Percentiles rank a stretch among this genome's conserved stretches.
Conservation (phyloP, 64 coral and sea anemone species). For the Montipora sp. region DNA sequence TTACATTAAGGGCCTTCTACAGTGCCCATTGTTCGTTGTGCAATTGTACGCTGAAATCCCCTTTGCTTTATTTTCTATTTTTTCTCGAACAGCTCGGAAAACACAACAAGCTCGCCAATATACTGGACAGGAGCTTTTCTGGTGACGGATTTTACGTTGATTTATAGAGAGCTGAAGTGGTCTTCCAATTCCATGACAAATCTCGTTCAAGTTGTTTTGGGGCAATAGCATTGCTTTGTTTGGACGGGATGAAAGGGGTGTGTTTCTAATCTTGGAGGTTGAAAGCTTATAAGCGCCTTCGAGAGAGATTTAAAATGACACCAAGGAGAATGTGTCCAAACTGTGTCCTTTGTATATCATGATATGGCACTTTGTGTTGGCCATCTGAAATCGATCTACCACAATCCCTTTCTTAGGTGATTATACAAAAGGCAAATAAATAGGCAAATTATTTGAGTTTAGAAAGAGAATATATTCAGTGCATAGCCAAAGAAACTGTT, state of each 20-base stretch:
- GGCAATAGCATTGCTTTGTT: not conserved
- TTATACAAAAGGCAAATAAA: not conserved
- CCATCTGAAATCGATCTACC: no score
- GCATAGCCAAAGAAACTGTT: not conserved
- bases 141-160: constrained; percentile 32
- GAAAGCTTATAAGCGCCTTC: no score
- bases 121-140: not conserved
- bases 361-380: no score
- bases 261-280: no score
- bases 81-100: not conserved
- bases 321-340: no score
- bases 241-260: not conserved
- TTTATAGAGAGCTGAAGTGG: not conserved
- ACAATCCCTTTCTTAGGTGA: no score
- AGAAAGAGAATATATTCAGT: not conserved
- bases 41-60: not conserved
- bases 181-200: not conserved
- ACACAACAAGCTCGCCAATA: constrained; percentile 38
- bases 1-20: no score
- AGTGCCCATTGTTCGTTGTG: not conserved
- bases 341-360: no score
- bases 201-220: not conserved
- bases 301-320: no score
- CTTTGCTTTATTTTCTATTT: not conserved
- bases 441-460: not conserved